Evolutionary conservation across 2,113 vertebrate genomes (phyloP).

Genomic region (Mus pahari): DNA sequence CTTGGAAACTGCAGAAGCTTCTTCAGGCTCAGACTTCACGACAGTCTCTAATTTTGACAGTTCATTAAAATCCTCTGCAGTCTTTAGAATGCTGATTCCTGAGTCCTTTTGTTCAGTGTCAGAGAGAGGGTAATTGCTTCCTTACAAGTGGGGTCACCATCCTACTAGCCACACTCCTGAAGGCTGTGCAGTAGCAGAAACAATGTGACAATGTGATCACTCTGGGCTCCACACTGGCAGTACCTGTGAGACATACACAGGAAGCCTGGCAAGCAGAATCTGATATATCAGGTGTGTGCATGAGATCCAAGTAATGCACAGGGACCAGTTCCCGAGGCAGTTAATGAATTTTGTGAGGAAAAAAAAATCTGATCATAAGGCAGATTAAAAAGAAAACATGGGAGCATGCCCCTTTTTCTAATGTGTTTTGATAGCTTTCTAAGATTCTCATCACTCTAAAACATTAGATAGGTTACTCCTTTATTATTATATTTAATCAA

Average conservation of each 20-base stretch:
- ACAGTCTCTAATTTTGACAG: neutral
- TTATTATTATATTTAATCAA: neutral
- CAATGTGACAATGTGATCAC: neutral
- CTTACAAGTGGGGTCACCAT: neutral
- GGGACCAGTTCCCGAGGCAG: neutral
- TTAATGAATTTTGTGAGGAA: neutral
- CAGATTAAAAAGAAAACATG: neutral
- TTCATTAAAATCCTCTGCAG: neutral
- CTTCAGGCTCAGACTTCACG: neutral
- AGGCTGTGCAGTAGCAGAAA: neutral
- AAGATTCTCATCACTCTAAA: neutral
- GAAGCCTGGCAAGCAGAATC: neutral
- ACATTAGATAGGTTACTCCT: neutral
- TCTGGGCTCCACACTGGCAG: neutral
- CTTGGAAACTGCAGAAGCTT: neutral
- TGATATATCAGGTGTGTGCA: constrained; percentile 31
- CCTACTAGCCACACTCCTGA: rapidly evolving
- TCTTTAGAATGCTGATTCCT: neutral
- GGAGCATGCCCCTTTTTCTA: neutral
- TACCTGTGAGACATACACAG: neutral
- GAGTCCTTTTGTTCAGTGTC: neutral
- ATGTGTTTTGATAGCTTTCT: neutral
- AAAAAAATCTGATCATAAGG: constrained; percentile 3
- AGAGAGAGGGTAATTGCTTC: neutral
- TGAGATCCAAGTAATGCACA: constrained; percentile 32